Evolutionary conservation across 2,113 vertebrate genomes (phyloP).

Genomic region (Mormyrus lacerda): DNA sequence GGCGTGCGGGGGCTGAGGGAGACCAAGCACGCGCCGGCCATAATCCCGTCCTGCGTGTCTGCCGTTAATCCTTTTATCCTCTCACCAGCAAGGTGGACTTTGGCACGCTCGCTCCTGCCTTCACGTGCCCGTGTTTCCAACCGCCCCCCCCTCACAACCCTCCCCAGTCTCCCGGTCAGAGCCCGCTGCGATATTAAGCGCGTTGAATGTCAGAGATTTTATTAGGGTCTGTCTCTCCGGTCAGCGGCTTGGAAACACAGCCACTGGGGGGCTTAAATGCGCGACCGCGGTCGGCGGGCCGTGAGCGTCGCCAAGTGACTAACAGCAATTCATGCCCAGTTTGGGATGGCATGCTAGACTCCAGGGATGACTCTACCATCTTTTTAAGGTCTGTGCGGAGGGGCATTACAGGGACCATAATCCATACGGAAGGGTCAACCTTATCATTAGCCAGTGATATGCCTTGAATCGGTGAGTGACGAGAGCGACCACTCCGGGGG

Average conservation of each 20-base stretch:
- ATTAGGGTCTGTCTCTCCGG: background rate
- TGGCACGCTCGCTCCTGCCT: background rate
- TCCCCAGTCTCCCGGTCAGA: background rate
- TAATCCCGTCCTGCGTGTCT: background rate
- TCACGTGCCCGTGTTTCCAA: background rate
- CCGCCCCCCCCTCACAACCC: rapidly evolving
- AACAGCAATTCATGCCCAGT: background rate
- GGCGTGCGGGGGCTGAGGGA: background rate
- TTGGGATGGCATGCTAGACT: background rate
- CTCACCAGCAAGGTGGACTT: background rate
- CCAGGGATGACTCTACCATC: background rate
- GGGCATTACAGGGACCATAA: background rate
- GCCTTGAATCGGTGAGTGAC: background rate
- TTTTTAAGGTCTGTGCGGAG: background rate
- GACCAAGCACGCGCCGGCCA: background rate
- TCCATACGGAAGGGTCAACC: background rate
- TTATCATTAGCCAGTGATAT: background rate
- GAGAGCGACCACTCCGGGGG: background rate
- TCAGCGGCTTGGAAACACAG: background rate
- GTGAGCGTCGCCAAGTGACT: background rate
- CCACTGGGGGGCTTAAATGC: background rate
- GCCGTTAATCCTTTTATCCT: conserved; percentile 13
- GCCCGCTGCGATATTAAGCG: background rate
- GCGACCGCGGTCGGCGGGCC: too few species aligned
- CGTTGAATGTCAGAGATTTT: background rate